Conservation (phyloP, 1,140 invertebrate species). For the Calycopis cecrops region DNA sequence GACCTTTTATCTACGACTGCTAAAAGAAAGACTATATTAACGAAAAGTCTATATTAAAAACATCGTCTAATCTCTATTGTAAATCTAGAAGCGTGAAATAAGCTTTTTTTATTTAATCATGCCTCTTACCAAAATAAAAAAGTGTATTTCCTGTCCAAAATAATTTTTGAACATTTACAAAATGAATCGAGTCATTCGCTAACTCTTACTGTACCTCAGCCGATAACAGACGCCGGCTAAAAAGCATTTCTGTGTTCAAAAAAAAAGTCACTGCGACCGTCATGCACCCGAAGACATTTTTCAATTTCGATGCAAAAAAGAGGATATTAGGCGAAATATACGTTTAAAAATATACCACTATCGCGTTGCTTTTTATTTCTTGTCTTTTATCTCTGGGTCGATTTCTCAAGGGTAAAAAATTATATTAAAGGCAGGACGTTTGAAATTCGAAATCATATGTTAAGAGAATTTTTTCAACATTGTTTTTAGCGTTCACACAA, state of each 20-base stretch:
- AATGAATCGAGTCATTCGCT: constrained; percentile 35
- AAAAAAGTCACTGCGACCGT: constrained; percentile 43
- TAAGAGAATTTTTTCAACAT: constrained; percentile 46
- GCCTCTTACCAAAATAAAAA: no score
- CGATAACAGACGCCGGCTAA: constrained; percentile 61
- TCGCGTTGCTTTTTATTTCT: constrained; percentile 28
- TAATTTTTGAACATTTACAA: constrained; percentile 20
- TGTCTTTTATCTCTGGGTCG: constrained; percentile 39
- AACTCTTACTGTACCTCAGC: constrained; percentile 46
- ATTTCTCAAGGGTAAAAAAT: constrained; percentile 37
- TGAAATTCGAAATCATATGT: constrained; percentile 47
- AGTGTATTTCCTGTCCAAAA: no score
- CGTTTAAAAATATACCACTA: constrained; percentile 40
- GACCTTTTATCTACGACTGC: no score
- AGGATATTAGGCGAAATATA: constrained; percentile 48
- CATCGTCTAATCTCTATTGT: no score
- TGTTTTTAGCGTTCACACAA: constrained; percentile 56
- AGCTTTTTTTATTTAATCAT: no score
- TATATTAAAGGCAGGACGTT: constrained; percentile 35
- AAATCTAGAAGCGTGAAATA: no score
- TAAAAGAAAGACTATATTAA: no score
- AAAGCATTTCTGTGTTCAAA: constrained; percentile 68
- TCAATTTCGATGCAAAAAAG: constrained; percentile 59
- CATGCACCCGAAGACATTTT: constrained; percentile 61
- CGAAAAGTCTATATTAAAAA: no score